Evolutionary conservation across 2,113 vertebrate genomes (phyloP).

Genomic region (Mesoclemmys tuberculata): DNA sequence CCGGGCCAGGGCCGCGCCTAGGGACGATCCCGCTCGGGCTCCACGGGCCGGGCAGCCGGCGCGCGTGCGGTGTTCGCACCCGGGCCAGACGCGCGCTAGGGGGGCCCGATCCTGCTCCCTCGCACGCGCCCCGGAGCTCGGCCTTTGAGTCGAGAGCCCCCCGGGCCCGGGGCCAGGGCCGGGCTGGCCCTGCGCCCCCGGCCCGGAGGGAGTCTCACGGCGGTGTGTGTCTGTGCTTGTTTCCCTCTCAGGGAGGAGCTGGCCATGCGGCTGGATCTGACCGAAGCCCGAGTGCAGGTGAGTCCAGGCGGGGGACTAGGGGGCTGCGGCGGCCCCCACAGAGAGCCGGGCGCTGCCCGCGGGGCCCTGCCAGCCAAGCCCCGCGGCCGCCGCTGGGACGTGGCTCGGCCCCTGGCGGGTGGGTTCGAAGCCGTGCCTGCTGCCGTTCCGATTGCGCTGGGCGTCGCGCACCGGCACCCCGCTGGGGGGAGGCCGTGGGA

Average conservation of each 20-base stretch:
- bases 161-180: not conserved
- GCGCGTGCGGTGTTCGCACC: too few species aligned
- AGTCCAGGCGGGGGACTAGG: constrained; percentile 63
- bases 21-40: not conserved
- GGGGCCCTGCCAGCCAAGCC: not conserved
- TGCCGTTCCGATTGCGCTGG: not conserved
- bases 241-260: constrained; percentile 92
- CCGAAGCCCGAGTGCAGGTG: constrained; percentile 97
- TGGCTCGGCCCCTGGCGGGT: not conserved
- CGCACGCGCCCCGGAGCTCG: not conserved
- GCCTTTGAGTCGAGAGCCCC: not conserved
- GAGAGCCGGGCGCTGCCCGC: not conserved
- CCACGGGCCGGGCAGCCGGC: not conserved
- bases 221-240: constrained; percentile 45
- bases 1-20: not conserved
- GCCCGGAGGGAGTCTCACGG: constrained; percentile 17
- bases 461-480: too few species aligned
- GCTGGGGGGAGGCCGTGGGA: not conserved
- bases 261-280: constrained; percentile 97
- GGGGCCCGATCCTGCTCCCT: not conserved
- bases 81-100: not conserved
- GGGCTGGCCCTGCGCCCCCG: not conserved
- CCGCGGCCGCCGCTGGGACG: not conserved
- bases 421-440: not conserved
- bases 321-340: not conserved